Evolutionary conservation across 2,888 invertebrate genomes (phyloP), one percentile per base, ranked within the genome.

Genomic region (Chironomus tentans): DNA sequence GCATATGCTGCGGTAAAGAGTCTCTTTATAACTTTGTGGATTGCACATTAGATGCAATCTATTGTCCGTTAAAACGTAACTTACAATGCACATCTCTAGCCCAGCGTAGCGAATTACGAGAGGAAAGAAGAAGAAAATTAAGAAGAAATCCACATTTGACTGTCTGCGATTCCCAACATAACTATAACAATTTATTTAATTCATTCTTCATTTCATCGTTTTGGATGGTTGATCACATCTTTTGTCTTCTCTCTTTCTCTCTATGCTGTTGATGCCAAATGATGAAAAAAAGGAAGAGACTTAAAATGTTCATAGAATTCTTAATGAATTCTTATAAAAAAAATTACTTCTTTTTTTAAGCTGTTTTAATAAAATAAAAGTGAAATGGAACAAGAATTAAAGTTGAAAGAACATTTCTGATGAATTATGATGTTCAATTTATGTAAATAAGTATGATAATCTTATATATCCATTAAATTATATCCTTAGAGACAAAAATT

Each of bases 181-280:
- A 10, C 10, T 38, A 38, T 38, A n/a, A 38, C 38, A 38, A 38
- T 38, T 38, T 38, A 38, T 38, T 38, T 38, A 56, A 56, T 56
- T 56, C 56, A 18, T 38, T 38, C 38, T 38, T 38, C 56, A 18
- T 56, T 56, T 56, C 56, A 56, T 70, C 48, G 72, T 61, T 72
- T 18, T 46, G 72, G 72, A 61, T 50, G 50, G 72, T 6, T 72
- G 72, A 61, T 61, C 38, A 38, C 72, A 72, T 72, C 72, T 72
- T 38, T 28, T 47, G 50, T 56, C 56, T 56, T 15, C 18, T 50
- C 50, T n/a, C 50, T 15, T 13, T 50, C 15, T 5, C 50, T 50
- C 5, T 15, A 7, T 18, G n/a, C 56, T 56, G 56, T 6, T 18
- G 56, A 7, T 56, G 56, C 15, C 56, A 18, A 7, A 18, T 56